phyloP scores from a whole-genome alignment of 2,888 invertebrate genomes.

The Lasioglossum malachurum region DNA sequence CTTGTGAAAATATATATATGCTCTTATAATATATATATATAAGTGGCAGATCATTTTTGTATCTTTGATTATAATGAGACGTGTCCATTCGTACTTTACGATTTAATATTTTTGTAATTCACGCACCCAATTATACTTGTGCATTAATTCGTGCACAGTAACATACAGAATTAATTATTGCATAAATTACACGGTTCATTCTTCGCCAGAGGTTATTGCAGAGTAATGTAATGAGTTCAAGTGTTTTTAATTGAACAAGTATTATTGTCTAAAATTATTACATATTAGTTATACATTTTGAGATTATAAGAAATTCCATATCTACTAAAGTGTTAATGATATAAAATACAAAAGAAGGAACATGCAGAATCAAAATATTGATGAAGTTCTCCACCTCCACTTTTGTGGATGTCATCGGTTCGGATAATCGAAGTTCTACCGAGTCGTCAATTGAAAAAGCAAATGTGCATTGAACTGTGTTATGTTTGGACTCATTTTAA shows the following conservation, averaged over 20 bases:
- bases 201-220: not conserved
- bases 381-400: not conserved
- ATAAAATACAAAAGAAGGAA: not conserved
- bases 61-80: not conserved
- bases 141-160: not conserved
- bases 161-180: not conserved
- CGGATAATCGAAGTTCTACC: no score
- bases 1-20: not conserved
- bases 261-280: not conserved
- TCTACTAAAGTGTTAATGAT: not conserved
- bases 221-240: not conserved
- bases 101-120: not conserved
- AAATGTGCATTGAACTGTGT: no score
- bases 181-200: not conserved
- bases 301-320: not conserved
- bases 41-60: not conserved
- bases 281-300: not conserved
- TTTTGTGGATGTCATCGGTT: no score
- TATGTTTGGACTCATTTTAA: not conserved
- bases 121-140: not conserved
- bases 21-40: not conserved
- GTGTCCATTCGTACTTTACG: not conserved
- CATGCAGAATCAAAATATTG: not conserved
- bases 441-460: no score
- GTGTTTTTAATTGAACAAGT: not conserved